phyloP scores from a whole-genome alignment of 2,797 vertebrate species.

The Notolabrus celidotus region DNA sequence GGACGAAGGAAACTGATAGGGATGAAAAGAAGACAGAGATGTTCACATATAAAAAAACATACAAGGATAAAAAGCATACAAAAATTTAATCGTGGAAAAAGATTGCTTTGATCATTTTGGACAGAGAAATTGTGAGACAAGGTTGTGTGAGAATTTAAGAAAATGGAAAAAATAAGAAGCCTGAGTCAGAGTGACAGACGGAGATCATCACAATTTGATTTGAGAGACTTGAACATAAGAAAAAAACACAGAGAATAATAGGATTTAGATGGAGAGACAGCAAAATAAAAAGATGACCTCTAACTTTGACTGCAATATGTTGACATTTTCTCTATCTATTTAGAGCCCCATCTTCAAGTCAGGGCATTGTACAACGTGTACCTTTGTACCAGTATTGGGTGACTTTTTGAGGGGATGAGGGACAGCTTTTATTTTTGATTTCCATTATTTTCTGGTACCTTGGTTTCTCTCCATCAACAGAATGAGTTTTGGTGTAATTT shows the following conservation, averaged over 20 bases:
- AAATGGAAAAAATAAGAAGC: conserved; percentile 2
- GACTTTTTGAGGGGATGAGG: background rate
- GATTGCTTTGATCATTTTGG: conserved; percentile 9
- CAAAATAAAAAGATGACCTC: conserved; percentile 7
- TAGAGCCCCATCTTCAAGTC: background rate
- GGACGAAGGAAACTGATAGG: background rate
- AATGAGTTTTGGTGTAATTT: background rate
- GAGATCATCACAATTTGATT: conserved; percentile 35
- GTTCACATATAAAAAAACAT: conserved; percentile 2
- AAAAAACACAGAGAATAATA: background rate
- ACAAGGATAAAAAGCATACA: background rate
- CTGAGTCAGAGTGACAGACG: conserved; percentile 21
- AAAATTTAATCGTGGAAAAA: conserved; percentile 4
- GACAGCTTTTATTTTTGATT: background rate
- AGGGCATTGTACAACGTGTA: background rate
- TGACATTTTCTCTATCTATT: background rate
- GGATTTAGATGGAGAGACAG: background rate
- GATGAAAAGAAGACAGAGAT: background rate
- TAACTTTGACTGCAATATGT: conserved; percentile 6
- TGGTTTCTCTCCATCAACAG: background rate
- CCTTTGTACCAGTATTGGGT: background rate
- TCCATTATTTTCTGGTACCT: background rate
- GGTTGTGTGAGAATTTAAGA: conserved; percentile 22
- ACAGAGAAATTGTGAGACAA: conserved; percentile 21
- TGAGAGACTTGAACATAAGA: conserved; percentile 12